Conservation (phyloP, 1,140 invertebrate genomes). For the Mya arenaria region DNA sequence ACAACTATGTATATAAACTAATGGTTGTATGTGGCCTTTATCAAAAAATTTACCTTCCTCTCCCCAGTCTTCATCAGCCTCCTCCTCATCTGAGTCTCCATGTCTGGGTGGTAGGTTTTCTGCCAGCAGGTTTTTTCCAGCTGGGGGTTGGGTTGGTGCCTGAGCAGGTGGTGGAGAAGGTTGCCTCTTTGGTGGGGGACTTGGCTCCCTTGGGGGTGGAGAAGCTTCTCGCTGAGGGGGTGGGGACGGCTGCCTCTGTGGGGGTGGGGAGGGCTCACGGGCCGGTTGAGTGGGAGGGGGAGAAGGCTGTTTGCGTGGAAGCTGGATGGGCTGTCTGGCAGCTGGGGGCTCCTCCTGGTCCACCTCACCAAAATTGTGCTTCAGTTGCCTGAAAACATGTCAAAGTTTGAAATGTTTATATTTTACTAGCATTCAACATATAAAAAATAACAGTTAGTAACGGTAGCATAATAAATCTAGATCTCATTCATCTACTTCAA, state of each 20-base stretch:
- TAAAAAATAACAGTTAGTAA: too few relatives aligned
- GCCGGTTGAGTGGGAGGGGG: slow-evolving; percentile 47
- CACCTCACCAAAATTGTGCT: slow-evolving; percentile 39
- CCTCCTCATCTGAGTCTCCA: slow-evolving; percentile 80
- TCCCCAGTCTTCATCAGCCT: slow-evolving; percentile 80
- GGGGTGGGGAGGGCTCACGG: slow-evolving; percentile 42
- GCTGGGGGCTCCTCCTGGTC: slow-evolving; percentile 47
- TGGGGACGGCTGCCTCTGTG: slow-evolving; percentile 27
- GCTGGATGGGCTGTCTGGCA: slow-evolving; percentile 68
- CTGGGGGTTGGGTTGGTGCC: slow-evolving; percentile 53
- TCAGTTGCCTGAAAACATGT: slow-evolving; percentile 70
- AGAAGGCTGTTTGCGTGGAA: slow-evolving; percentile 57
- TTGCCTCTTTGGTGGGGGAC: slow-evolving; percentile 48
- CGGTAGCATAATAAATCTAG: too few relatives aligned
- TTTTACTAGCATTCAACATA: too few relatives aligned
- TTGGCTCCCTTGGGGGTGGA: slow-evolving; percentile 55
- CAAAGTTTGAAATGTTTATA: too few relatives aligned
- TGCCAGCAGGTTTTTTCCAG: slow-evolving; percentile 68
- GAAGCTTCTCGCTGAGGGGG: slow-evolving; percentile 41
- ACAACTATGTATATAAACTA: too few relatives aligned
- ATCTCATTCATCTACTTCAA: too few relatives aligned
- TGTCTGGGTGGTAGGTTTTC: slow-evolving; percentile 72
- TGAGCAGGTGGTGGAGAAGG: slow-evolving; percentile 53
- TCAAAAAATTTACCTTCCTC: slow-evolving; percentile 43
- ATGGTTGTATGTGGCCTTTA: too few relatives aligned